phyloP scores from a whole-genome alignment of 2,888 invertebrate genomes.

The Pyrrhia umbra region DNA sequence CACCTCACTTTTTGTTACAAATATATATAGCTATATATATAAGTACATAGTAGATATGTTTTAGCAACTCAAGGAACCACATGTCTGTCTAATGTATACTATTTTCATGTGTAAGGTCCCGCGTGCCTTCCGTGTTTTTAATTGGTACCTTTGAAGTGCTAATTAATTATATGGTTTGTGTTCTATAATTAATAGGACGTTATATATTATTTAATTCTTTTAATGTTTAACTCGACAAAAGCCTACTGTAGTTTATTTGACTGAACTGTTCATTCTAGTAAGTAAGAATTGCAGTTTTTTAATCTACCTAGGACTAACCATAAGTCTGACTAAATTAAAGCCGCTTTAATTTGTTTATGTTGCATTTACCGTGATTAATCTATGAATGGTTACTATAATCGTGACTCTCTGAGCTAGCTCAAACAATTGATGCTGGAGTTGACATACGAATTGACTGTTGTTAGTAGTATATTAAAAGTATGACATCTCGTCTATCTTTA shows the following conservation, averaged over 20 bases:
- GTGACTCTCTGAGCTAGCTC: no score
- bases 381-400: no score
- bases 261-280: no score
- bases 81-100: conserved; percentile 22
- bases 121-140: conserved; percentile 52
- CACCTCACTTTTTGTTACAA: conserved; percentile 49
- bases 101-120: conserved; percentile 28
- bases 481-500: no score
- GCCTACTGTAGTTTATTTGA: neutral
- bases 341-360: no score
- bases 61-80: conserved; percentile 32
- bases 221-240: conserved; percentile 11
- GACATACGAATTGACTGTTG: no score
- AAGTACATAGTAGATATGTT: neutral
- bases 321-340: no score
- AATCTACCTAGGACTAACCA: no score
- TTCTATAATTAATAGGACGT: conserved; percentile 31
- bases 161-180: conserved; percentile 22
- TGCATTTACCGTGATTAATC: no score
- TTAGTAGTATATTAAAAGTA: no score
- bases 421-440: no score
- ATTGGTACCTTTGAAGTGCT: conserved; percentile 45
- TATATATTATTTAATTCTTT: conserved; percentile 7
- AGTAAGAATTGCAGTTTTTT: no score
- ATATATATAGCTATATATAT: conserved; percentile 1